These are phyloP conservation scores for Myanophis thanlyinensis DNA, from an alignment of 2,113 vertebrate species.

Conservation along the genomic window DNA sequence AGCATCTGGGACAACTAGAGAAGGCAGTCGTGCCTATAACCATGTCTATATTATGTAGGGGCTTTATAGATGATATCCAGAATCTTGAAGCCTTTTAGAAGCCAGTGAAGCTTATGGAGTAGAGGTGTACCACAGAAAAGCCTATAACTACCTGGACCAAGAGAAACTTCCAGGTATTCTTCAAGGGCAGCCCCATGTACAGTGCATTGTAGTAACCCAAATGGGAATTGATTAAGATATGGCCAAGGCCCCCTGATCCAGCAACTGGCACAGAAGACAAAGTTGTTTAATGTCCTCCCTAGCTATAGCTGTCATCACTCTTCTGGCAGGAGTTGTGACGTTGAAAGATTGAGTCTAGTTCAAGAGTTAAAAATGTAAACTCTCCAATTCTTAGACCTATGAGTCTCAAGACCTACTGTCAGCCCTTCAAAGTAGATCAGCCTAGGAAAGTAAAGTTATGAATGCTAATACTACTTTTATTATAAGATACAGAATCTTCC, in stretches of 20 bases:
- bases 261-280: not conserved
- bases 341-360: not conserved
- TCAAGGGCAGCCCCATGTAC: not conserved
- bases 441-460: not conserved
- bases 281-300: not conserved
- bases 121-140: not conserved
- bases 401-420: not conserved
- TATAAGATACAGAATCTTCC: not conserved
- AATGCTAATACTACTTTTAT: not conserved
- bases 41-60: not conserved
- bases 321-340: not conserved
- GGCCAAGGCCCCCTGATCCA: not conserved
- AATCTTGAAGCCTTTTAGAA: not conserved
- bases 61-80: not conserved
- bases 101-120: not conserved
- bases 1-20: not conserved
- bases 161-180: not conserved
- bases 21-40: not conserved
- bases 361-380: not conserved
- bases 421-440: not conserved
- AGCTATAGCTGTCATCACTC: not conserved
- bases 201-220: not conserved
- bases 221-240: not conserved
- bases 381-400: not conserved
- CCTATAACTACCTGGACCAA: not conserved